phyloP scores from a whole-genome alignment of 2,888 invertebrate species.

The Kuschelorhynchus macadamiae region DNA sequence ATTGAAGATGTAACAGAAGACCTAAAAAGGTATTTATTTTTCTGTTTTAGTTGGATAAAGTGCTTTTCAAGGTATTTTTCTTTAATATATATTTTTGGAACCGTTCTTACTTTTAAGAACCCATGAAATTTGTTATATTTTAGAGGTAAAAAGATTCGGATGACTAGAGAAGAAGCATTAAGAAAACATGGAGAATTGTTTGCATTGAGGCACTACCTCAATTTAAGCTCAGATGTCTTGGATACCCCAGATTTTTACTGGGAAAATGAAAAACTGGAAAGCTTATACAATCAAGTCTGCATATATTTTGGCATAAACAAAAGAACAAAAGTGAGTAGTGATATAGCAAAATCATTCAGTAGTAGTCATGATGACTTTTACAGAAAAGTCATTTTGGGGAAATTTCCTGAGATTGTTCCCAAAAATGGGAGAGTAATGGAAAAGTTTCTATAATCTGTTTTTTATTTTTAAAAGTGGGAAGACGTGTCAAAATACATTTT shows the following conservation, averaged over 20 bases:
- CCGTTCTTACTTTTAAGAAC: not conserved
- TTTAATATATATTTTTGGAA: too few relatives aligned
- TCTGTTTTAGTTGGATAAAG: not conserved
- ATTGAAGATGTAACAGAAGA: slow-evolving; percentile 86
- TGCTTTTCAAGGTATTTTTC: too few relatives aligned
- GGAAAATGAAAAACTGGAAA: slow-evolving; percentile 93
- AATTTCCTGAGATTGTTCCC: too few relatives aligned
- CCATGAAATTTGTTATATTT: slow-evolving; percentile 34
- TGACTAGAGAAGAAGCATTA: slow-evolving; percentile 80
- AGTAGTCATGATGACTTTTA: too few relatives aligned
- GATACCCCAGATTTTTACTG: slow-evolving; percentile 99
- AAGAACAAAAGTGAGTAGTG: slow-evolving; percentile 81
- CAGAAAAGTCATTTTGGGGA: too few relatives aligned
- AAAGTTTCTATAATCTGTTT: too few relatives aligned
- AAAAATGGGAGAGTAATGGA: too few relatives aligned
- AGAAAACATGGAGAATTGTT: slow-evolving; percentile 90
- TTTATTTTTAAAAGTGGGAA: too few relatives aligned
- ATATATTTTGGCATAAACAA: slow-evolving; percentile 88
- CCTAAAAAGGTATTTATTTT: slow-evolving; percentile 72
- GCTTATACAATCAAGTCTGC: slow-evolving; percentile 85
- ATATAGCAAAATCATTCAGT: too few relatives aligned
- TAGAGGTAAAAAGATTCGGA: slow-evolving; percentile 77
- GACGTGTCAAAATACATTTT: too few relatives aligned
- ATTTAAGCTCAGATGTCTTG: slow-evolving; percentile 92
- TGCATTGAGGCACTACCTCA: slow-evolving; percentile 89